Percentiles rank a stretch among this genome's conserved stretches.
Evolutionary conservation across 2,888 invertebrate genomes (phyloP).

Genomic region (Parascotia fuliginaria): DNA sequence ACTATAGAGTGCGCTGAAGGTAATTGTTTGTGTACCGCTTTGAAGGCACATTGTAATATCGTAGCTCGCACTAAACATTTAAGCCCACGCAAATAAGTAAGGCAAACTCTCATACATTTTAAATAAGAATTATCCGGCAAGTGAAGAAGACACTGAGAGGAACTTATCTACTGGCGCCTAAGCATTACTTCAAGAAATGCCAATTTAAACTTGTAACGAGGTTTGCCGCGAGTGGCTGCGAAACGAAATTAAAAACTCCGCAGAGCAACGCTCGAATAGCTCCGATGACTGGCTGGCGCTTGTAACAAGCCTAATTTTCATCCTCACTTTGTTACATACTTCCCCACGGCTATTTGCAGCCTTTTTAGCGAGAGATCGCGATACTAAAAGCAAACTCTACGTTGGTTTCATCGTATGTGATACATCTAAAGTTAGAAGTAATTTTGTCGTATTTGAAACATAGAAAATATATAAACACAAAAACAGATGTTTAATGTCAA

Average conservation of each 20-base stretch:
- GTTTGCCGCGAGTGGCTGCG: constrained; percentile 80
- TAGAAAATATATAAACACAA: too few relatives aligned
- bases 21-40: background rate
- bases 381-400: constrained; percentile 51
- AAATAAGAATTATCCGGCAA: constrained; percentile 76
- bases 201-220: constrained; percentile 86
- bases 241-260: constrained; percentile 83
- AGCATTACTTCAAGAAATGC: constrained; percentile 83
- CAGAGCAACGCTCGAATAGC: constrained; percentile 68
- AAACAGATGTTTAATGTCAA: too few relatives aligned
- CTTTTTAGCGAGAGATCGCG: constrained; percentile 58
- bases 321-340: constrained; percentile 75
- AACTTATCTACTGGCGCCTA: constrained; percentile 75
- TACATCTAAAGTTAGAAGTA: constrained; percentile 8
- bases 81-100: constrained; percentile 44
- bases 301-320: constrained; percentile 79
- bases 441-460: too few relatives aligned
- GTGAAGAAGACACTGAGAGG: constrained; percentile 69
- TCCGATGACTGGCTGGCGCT: constrained; percentile 63
- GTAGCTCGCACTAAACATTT: constrained; percentile 40
- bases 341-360: constrained; percentile 65
- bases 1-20: background rate
- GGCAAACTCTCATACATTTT: constrained; percentile 72
- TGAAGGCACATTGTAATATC: constrained; percentile 19
- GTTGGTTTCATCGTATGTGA: constrained; percentile 22